A percentile compares a stretch with the other conserved stretches of the same genome.
Conservation (phyloP, 2,797 vertebrate genomes). For the Premnoplex brunnescens region DNA sequence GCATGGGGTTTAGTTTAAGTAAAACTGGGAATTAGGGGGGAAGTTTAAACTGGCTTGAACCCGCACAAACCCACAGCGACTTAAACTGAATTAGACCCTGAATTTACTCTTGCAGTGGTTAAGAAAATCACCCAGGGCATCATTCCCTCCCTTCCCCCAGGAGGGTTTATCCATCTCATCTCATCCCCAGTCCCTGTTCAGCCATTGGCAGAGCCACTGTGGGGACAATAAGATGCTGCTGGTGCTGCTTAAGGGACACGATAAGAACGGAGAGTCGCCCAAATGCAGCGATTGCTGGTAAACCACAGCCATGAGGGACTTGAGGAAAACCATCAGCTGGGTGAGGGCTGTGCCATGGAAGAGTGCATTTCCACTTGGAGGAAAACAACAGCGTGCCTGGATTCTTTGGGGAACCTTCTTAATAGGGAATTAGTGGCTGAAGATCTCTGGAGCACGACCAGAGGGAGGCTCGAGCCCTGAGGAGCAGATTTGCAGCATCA, state of each 20-base stretch:
- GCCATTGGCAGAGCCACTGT: background rate
- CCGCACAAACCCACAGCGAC: rapidly evolving
- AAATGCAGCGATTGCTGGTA: background rate
- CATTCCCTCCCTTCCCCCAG: background rate
- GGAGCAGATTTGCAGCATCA: background rate
- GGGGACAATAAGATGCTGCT: background rate
- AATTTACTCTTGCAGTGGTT: background rate
- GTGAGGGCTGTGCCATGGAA: background rate
- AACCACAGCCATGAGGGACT: background rate
- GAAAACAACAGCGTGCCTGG: background rate
- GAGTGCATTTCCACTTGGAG: background rate
- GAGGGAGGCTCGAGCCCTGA: background rate
- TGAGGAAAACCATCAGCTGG: background rate
- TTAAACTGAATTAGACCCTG: background rate
- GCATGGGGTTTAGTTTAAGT: background rate
- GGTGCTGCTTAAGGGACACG: background rate
- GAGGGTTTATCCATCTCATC: background rate
- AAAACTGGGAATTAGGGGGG: background rate
- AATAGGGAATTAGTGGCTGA: background rate
- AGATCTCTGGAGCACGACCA: background rate
- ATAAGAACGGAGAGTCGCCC: background rate
- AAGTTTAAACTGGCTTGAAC: background rate
- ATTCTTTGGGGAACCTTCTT: background rate
- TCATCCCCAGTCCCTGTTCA: background rate
- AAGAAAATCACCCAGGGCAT: background rate